Conservation (phyloP, 2,888 invertebrate species). For the Sicus ferrugineus region DNA sequence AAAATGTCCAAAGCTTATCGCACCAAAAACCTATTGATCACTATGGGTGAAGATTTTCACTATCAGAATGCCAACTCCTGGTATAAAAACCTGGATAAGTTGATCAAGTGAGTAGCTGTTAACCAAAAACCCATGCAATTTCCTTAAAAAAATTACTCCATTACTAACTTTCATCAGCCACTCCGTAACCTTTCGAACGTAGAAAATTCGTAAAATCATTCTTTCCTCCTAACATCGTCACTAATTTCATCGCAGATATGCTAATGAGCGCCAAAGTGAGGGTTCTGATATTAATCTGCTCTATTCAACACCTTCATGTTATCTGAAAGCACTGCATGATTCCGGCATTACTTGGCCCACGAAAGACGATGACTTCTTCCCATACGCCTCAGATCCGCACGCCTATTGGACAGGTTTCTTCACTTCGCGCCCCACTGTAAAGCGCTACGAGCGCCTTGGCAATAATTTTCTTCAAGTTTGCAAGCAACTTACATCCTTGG, state of each 20-base stretch:
- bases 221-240: background rate
- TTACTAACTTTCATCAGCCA: slow-evolving; percentile 27
- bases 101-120: slow-evolving; percentile 74
- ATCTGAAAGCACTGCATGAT: slow-evolving; percentile 78
- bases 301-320: slow-evolving; percentile 88
- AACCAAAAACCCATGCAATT: slow-evolving; percentile 42
- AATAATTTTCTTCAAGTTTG: slow-evolving; percentile 79
- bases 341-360: slow-evolving; percentile 73
- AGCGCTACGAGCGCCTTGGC: slow-evolving; percentile 78
- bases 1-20: slow-evolving; percentile 68
- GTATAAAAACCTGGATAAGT: slow-evolving; percentile 86
- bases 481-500: slow-evolving; percentile 76
- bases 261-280: slow-evolving; percentile 60
- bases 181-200: background rate
- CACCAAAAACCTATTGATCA: slow-evolving; percentile 82
- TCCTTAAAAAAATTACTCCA: background rate
- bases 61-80: slow-evolving; percentile 79
- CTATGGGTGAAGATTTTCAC: slow-evolving; percentile 93
- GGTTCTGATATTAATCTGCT: slow-evolving; percentile 77
- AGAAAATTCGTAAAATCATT: background rate
- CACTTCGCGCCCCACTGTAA: slow-evolving; percentile 82
- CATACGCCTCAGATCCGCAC: slow-evolving; percentile 85
- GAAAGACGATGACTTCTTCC: slow-evolving; percentile 90
- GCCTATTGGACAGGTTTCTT: slow-evolving; percentile 95
- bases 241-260: slow-evolving; percentile 50